Conservation (phyloP, 1,140 invertebrate genomes). For the Drosophila kohkoa region DNA sequence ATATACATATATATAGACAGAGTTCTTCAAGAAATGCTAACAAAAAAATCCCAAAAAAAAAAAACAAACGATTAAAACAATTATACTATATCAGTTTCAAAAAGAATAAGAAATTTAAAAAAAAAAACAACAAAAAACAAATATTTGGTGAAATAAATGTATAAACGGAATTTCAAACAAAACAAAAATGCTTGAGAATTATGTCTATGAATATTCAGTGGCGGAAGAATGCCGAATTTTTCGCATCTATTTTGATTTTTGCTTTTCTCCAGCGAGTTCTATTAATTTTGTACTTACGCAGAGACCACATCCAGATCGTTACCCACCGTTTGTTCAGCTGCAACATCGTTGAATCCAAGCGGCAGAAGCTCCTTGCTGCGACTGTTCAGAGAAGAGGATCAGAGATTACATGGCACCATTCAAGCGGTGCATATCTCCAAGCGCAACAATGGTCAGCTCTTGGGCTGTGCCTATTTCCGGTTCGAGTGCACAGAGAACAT, state of each 20-base stretch:
- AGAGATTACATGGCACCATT: conserved; percentile 42
- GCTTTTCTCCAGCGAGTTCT: conserved; percentile 29
- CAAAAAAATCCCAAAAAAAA: conserved; percentile 33
- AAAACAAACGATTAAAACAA: conserved; percentile 41
- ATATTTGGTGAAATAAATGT: conserved; percentile 83
- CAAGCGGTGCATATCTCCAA: conserved; percentile 44
- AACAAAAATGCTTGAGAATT: conserved; percentile 8
- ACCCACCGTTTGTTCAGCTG: neutral
- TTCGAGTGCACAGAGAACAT: conserved; percentile 47
- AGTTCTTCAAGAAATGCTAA: conserved; percentile 60
- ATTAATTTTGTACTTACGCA: conserved; percentile 44
- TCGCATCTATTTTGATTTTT: neutral
- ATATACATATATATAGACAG: conserved; percentile 38
- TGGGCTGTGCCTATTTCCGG: conserved; percentile 47
- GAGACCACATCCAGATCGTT: neutral
- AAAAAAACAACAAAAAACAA: conserved; percentile 47
- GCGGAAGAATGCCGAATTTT: neutral
- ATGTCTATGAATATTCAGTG: neutral
- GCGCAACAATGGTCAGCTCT: conserved; percentile 47
- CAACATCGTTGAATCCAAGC: neutral
- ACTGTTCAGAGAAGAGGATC: conserved; percentile 13
- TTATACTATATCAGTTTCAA: conserved; percentile 80
- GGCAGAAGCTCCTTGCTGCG: conserved; percentile 16
- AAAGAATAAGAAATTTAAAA: conserved; percentile 55
- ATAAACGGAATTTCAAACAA: conserved; percentile 76